A percentile compares a stretch with the other conserved stretches of the same genome.
Evolutionary conservation across 2,888 invertebrate genomes (phyloP).

Genomic region (Enchytraeus crypticus): DNA sequence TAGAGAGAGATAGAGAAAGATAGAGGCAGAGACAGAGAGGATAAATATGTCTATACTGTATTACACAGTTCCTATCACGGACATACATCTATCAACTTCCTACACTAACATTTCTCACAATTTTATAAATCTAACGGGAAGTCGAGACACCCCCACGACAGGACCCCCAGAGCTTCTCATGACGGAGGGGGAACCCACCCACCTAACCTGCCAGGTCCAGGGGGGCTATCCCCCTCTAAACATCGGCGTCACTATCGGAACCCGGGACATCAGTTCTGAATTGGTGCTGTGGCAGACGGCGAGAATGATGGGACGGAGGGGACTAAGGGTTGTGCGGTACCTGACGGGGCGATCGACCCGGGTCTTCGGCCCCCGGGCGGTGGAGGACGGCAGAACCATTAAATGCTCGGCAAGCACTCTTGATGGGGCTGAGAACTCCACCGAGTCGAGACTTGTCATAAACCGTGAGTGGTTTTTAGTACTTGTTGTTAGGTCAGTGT

Average conservation of each 20-base stretch:
- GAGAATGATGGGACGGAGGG: not conserved
- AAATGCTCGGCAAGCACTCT: not conserved
- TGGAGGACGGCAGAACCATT: not conserved
- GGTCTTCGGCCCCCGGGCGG: not conserved
- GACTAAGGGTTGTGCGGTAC: not conserved
- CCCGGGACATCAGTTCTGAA: not conserved
- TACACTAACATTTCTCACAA: no score
- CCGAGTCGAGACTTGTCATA: not conserved
- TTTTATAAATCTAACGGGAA: no score
- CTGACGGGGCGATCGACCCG: not conserved
- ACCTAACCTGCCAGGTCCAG: not conserved
- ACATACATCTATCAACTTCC: no score
- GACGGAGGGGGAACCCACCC: not conserved
- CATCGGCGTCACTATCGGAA: slow-evolving; percentile 3
- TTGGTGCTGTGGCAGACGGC: not conserved
- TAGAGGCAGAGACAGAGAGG: no score
- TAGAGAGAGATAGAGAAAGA: no score
- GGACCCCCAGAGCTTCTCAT: no score
- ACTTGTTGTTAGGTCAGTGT: no score
- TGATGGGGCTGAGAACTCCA: not conserved
- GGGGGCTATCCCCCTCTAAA: not conserved
- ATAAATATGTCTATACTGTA: no score
- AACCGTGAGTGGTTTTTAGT: slow-evolving; percentile 6
- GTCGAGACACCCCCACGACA: no score
- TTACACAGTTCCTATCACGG: no score